Percentiles rank a stretch among this genome's conserved stretches.
Evolutionary conservation across 2,888 invertebrate genomes (phyloP).

Genomic region (Bhutanitis thaidina): DNA sequence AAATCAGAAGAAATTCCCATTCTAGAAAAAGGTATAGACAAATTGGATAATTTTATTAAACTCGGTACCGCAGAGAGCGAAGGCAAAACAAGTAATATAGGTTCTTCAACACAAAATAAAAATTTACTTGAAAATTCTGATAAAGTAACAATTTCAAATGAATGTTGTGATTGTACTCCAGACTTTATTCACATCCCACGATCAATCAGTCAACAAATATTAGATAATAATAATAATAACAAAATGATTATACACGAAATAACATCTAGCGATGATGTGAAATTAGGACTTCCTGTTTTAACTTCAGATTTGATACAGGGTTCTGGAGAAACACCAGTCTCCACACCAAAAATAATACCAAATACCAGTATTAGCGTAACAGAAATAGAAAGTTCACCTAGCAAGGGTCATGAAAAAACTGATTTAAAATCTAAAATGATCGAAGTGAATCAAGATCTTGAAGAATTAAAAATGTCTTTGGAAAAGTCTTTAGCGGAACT

Average conservation of each 20-base stretch:
- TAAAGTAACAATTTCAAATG: constrained; percentile 18
- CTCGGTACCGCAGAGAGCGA: not conserved
- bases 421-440: constrained; percentile 68
- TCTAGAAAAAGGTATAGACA: not conserved
- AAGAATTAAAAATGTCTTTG: constrained; percentile 61
- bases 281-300: constrained; percentile 32
- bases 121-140: constrained; percentile 22
- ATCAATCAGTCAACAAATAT: constrained; percentile 50
- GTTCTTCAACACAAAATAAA: too few relatives aligned
- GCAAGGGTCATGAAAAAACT: constrained; percentile 43
- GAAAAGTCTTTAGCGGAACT: constrained; percentile 67
- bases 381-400: constrained; percentile 27
- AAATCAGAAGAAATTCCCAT: not conserved
- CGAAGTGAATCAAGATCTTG: constrained; percentile 70
- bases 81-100: too few relatives aligned
- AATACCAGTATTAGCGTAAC: constrained; percentile 28
- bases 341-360: constrained; percentile 31
- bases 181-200: constrained; percentile 55
- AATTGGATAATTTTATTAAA: not conserved
- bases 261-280: constrained; percentile 33
- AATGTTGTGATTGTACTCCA: constrained; percentile 41
- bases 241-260: constrained; percentile 54
- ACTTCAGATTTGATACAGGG: constrained; percentile 38
- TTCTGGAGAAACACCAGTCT: constrained; percentile 42
- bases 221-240: constrained; percentile 59